These are phyloP conservation scores for Gallinago jamesoni DNA, from an alignment of 2,113 vertebrate species.

Conservation along the genomic window DNA sequence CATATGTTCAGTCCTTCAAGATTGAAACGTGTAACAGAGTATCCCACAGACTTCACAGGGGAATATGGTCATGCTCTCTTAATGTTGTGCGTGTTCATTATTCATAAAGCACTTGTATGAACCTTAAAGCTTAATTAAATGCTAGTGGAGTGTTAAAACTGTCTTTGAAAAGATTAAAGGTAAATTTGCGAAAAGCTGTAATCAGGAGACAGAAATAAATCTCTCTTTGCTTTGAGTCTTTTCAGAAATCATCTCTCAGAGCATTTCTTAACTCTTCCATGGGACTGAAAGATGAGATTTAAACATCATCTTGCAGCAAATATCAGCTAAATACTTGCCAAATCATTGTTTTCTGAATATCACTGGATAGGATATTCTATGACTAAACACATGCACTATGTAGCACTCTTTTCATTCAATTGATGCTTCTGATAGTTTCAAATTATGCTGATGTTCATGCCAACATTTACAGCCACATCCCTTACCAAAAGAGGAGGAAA, in stretches of 20 bases:
- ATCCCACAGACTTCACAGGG: background rate
- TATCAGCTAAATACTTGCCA: constrained; percentile 25
- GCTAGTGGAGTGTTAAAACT: background rate
- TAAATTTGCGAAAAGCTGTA: background rate
- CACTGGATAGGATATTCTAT: constrained; percentile 13
- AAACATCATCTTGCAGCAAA: background rate
- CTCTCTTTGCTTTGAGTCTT: background rate
- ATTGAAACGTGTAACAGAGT: background rate
- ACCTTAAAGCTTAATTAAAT: background rate
- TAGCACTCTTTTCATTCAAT: constrained; percentile 16
- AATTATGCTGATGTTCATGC: background rate
- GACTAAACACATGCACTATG: background rate
- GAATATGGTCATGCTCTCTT: background rate
- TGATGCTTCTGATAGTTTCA: constrained; percentile 7
- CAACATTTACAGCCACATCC: background rate
- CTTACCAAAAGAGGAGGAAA: background rate
- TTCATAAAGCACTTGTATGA: background rate
- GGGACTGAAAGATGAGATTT: background rate
- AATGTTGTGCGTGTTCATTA: background rate
- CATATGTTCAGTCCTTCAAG: background rate
- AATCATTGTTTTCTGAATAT: constrained; percentile 8
- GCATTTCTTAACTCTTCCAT: background rate
- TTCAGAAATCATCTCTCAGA: background rate
- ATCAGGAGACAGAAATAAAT: background rate
- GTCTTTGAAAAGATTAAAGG: background rate